These are phyloP conservation scores for Astropecten irregularis DNA, from an alignment of 53 echinoderm and acorn worm species.

Conservation along the genomic window DNA sequence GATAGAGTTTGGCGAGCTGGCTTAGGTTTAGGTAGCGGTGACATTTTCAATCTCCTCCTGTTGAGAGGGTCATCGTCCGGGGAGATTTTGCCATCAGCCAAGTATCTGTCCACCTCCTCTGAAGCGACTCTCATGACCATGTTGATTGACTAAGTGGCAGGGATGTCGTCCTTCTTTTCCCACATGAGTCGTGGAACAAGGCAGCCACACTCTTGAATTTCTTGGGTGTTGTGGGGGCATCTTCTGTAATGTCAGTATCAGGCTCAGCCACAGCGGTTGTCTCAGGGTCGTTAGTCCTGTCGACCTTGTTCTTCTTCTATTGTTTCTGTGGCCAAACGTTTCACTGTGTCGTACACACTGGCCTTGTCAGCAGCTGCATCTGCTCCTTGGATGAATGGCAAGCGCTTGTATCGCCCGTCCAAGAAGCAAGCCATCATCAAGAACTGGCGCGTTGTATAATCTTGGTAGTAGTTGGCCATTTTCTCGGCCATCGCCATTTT, in stretches of 20 bases:
- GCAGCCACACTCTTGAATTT: neutral
- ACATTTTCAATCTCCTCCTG: neutral
- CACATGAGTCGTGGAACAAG: neutral
- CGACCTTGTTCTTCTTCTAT: neutral
- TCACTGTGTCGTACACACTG: neutral
- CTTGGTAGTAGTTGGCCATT: neutral
- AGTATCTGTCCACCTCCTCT: neutral
- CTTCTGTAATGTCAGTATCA: neutral
- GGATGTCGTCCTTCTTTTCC: neutral
- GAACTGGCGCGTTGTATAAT: neutral
- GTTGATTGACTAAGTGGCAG: neutral
- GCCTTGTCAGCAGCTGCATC: neutral
- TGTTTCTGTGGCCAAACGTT: neutral
- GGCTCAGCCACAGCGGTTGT: neutral
- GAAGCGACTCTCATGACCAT: neutral
- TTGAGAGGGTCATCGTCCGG: neutral
- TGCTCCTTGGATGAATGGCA: neutral
- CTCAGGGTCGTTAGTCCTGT: neutral
- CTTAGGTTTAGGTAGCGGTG: neutral
- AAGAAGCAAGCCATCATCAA: slow-evolving; percentile 7
- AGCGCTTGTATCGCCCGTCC: slow-evolving; percentile 17
- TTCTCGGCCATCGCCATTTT: slow-evolving; percentile 2
- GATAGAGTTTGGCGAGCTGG: neutral
- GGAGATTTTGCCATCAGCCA: neutral
- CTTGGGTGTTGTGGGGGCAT: neutral